Evolutionary conservation across 1,140 invertebrate genomes (phyloP).

Genomic region (Danaus melanippus): DNA sequence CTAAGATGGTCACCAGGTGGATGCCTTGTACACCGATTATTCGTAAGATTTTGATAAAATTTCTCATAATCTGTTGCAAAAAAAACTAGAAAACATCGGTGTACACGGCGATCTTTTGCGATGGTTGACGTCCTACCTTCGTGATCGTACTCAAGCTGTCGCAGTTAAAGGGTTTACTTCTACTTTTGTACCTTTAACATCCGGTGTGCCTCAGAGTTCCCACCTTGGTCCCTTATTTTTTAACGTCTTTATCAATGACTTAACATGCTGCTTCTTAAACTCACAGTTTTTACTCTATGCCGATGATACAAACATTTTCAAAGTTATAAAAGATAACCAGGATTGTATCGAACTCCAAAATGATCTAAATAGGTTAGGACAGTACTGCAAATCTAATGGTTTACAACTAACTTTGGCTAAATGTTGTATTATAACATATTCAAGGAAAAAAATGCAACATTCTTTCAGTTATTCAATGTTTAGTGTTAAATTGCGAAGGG

Average conservation of each 20-base stretch:
- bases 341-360: constrained; percentile 4
- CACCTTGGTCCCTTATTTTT: constrained; percentile 9
- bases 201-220: neutral
- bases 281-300: too few species aligned
- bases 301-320: constrained; percentile 2
- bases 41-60: constrained; percentile 8
- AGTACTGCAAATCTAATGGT: too few species aligned
- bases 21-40: constrained; percentile 5
- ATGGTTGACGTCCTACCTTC: too few species aligned
- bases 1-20: constrained; percentile 2
- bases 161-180: constrained; percentile 1
- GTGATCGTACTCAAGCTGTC: too few species aligned
- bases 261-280: constrained; percentile 1
- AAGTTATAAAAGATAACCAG: constrained; percentile 7
- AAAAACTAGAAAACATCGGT: neutral
- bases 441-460: neutral
- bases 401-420: too few species aligned
- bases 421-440: too few species aligned
- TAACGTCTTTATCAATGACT: constrained; percentile 6
- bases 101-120: constrained; percentile 1
- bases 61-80: constrained; percentile 8
- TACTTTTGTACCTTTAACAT: constrained; percentile 1
- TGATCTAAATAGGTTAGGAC: constrained; percentile 5
- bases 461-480: constrained; percentile 2
- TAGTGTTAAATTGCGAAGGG: neutral